Percentiles rank a stretch among this genome's conserved stretches.
Evolutionary conservation across 2,113 vertebrate genomes (phyloP).

Genomic region (Sapayoa aenigma): DNA sequence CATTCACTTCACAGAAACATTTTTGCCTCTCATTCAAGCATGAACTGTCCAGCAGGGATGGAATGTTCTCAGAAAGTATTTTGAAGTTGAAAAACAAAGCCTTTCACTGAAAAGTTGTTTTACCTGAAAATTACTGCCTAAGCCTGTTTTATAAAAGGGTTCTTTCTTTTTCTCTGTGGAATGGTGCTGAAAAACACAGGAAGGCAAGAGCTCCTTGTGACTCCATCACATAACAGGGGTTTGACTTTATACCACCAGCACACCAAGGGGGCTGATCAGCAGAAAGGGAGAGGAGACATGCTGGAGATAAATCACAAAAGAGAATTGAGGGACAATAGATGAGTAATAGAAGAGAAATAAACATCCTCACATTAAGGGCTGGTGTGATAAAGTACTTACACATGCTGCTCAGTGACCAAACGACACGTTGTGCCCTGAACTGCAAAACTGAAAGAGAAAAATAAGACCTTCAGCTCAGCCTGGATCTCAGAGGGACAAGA

Average conservation of each 20-base stretch:
- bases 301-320: neutral
- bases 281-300: neutral
- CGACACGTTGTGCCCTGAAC: neutral
- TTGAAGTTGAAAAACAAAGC: neutral
- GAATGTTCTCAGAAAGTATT: neutral
- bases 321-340: neutral
- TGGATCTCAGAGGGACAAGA: neutral
- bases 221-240: fast-evolving
- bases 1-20: neutral
- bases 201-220: neutral
- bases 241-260: neutral
- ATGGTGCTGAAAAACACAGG: neutral
- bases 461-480: neutral
- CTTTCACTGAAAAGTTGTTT: neutral
- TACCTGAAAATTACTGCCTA: neutral
- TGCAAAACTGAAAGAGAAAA: neutral
- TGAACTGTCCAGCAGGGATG: neutral
- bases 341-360: neutral
- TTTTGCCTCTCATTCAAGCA: neutral
- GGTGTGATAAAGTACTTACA: neutral
- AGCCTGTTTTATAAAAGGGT: neutral
- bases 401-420: neutral
- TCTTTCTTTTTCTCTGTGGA: neutral
- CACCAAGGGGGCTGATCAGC: neutral
- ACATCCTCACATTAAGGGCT: neutral